Evolutionary conservation across 2,797 vertebrate genomes (phyloP).

Genomic region (Falco columbarius): DNA sequence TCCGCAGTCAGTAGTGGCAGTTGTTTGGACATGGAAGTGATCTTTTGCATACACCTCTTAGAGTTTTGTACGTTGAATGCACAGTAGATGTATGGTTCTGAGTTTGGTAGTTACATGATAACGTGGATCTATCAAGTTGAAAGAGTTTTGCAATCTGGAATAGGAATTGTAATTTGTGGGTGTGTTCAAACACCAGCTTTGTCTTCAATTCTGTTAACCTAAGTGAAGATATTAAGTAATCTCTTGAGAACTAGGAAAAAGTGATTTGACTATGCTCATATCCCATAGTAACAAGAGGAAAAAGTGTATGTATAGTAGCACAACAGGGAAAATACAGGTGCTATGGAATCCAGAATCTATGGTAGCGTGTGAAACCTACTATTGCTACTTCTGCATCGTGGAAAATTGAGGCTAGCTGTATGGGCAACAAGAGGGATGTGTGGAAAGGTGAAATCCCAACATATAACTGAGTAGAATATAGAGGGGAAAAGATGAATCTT

Average conservation of each 20-base stretch:
- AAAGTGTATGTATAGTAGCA: not conserved
- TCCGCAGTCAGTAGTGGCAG: not conserved
- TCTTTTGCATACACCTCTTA: not conserved
- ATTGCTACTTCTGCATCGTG: not conserved
- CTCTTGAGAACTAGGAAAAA: not conserved
- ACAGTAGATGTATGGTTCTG: not conserved
- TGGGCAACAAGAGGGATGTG: not conserved
- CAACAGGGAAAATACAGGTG: not conserved
- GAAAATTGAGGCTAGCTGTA: not conserved
- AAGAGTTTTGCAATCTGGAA: not conserved
- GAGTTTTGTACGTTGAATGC: not conserved
- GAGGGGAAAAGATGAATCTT: not conserved
- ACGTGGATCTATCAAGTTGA: not conserved
- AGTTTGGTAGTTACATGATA: not conserved
- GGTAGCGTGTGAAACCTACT: not conserved
- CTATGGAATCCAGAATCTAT: not conserved
- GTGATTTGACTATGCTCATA: not conserved
- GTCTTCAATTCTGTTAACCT: not conserved
- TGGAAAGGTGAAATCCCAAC: not conserved
- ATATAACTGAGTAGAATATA: not conserved
- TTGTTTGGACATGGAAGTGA: not conserved
- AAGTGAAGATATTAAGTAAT: not conserved
- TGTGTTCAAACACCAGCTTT: not conserved
- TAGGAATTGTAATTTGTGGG: not conserved
- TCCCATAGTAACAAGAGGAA: not conserved